Conservation (phyloP, 2,797 vertebrate genomes). For the Lutjanus argentimaculatus region DNA sequence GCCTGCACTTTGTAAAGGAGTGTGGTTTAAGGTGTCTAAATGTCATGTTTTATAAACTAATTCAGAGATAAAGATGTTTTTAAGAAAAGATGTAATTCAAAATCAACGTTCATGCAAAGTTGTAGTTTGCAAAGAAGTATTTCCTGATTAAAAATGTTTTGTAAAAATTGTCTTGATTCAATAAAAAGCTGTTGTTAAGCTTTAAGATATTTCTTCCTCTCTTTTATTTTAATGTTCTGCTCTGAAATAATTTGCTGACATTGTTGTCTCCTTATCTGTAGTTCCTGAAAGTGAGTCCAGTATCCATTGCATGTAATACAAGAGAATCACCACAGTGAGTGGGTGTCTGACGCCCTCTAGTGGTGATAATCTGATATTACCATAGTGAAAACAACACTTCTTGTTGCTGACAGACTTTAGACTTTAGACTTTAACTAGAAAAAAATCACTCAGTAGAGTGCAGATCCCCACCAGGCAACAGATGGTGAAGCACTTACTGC, state of each 20-base stretch:
- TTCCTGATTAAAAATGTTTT: constrained; percentile 91
- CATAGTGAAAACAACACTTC: too few relatives aligned
- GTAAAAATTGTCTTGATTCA: constrained; percentile 88
- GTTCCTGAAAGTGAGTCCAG: background rate
- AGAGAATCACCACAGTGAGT: too few relatives aligned
- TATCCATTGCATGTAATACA: too few relatives aligned
- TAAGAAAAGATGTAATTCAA: constrained; percentile 79
- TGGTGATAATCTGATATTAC: too few relatives aligned
- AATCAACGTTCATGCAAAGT: constrained; percentile 88
- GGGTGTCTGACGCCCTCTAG: too few relatives aligned
- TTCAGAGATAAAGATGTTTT: constrained; percentile 88
- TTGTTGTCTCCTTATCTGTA: background rate
- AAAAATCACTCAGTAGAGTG: too few relatives aligned
- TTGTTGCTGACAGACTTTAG: too few relatives aligned
- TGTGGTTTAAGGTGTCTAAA: constrained; percentile 82
- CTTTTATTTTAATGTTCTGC: background rate
- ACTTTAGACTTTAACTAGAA: too few relatives aligned
- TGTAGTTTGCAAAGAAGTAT: constrained; percentile 91
- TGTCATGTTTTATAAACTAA: constrained; percentile 94
- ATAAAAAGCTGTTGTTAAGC: constrained; percentile 88
- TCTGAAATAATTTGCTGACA: background rate
- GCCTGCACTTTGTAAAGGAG: constrained; percentile 78
- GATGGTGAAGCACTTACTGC: too few relatives aligned
- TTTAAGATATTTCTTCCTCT: constrained; percentile 37
- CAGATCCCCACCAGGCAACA: too few relatives aligned